Percentiles rank a stretch among this genome's conserved stretches.
Evolutionary conservation across 2,797 vertebrate species (phyloP).

Genomic region (Chloroceryle amazona): DNA sequence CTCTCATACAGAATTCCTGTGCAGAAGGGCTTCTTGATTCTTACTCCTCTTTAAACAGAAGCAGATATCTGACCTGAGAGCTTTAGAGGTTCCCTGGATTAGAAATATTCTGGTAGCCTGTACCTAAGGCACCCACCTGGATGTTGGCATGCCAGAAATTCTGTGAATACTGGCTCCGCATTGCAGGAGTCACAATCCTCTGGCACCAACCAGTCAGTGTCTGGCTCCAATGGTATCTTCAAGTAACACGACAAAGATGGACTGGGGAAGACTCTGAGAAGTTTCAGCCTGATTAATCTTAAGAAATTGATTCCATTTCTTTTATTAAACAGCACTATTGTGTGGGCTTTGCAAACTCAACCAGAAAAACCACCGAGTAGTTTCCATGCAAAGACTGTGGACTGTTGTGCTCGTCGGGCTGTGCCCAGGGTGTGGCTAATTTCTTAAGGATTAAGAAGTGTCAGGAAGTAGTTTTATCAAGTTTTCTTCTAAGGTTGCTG

Average conservation of each 20-base stretch:
- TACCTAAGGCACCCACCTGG: background rate
- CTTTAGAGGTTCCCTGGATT: background rate
- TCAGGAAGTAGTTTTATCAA: background rate
- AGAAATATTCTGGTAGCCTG: background rate
- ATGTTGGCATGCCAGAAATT: background rate
- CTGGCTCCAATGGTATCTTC: background rate
- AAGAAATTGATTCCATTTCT: background rate
- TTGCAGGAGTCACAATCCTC: background rate
- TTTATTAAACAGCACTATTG: background rate
- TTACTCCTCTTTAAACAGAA: background rate
- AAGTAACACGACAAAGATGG: background rate
- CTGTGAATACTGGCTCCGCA: rapidly evolving
- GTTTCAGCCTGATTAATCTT: background rate
- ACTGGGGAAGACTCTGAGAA: background rate
- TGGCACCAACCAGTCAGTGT: background rate
- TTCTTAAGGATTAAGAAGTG: background rate
- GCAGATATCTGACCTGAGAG: background rate
- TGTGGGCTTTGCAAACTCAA: background rate
- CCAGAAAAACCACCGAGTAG: background rate
- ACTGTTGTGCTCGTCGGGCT: background rate
- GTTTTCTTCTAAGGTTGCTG: background rate
- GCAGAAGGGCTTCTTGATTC: background rate
- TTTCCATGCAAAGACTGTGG: background rate
- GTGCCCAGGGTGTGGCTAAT: background rate
- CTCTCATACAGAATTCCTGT: background rate